A percentile compares a stretch with the other conserved stretches of the same genome.
Conservation (phyloP, 2,113 vertebrate species). For the Clarias magur region DNA sequence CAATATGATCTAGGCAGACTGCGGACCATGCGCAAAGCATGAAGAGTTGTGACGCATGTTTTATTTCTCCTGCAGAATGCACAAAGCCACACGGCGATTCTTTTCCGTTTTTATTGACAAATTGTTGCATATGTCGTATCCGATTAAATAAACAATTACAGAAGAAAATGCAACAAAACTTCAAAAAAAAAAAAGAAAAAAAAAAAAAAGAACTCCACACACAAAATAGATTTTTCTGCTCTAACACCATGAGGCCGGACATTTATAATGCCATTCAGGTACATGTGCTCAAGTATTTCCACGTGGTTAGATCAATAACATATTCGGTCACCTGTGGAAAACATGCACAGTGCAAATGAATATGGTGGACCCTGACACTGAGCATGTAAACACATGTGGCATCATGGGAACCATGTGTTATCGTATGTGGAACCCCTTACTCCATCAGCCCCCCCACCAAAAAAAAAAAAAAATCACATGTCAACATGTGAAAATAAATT, state of each 20-base stretch:
- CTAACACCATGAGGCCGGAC: not conserved
- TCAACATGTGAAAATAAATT: not conserved
- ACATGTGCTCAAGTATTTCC: not conserved
- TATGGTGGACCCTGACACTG: not conserved
- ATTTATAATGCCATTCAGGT: not conserved
- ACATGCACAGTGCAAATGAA: not conserved
- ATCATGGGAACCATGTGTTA: not conserved
- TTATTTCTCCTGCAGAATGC: not conserved
- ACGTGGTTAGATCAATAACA: not conserved
- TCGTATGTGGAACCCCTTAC: too few species aligned
- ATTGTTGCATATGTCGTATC: not conserved
- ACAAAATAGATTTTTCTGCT: not conserved
- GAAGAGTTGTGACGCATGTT: not conserved
- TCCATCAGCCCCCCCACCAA: too few species aligned
- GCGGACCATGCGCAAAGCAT: not conserved
- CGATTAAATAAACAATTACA: not conserved
- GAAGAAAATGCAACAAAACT: too few species aligned
- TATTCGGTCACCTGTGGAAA: not conserved
- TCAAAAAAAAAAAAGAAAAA: not conserved
- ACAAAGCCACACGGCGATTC: not conserved
- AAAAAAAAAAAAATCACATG: not conserved
- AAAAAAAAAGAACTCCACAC: not conserved
- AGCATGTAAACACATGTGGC: not conserved
- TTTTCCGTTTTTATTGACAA: not conserved
- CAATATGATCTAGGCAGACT: not conserved